These are phyloP conservation scores for Drosophila pallidifrons DNA, from an alignment of 1,140 invertebrate genomes.

Conservation along the genomic window DNA sequence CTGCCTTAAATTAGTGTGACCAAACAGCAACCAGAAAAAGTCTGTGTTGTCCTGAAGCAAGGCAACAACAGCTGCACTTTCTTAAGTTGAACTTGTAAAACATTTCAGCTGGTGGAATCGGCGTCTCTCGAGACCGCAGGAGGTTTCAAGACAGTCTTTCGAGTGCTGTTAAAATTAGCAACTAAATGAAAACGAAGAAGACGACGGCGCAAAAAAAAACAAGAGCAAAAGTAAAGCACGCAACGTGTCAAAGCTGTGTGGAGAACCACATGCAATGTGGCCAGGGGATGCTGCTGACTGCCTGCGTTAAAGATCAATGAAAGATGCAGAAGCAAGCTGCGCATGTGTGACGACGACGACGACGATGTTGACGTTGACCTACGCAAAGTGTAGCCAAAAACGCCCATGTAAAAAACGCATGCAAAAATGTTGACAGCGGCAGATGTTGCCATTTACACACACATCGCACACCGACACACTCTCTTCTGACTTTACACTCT, in stretches of 20 bases:
- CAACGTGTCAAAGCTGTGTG: conserved; percentile 58
- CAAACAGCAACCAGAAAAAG: neutral
- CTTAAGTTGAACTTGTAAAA: conserved; percentile 30
- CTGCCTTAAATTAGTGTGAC: neutral
- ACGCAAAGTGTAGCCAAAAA: conserved; percentile 74
- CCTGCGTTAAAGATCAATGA: conserved; percentile 77
- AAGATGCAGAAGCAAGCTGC: conserved; percentile 56
- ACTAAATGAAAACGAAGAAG: conserved; percentile 48
- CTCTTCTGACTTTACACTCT: neutral
- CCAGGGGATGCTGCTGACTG: conserved; percentile 49
- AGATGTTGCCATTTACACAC: conserved; percentile 71
- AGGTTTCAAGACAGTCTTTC: conserved; percentile 68
- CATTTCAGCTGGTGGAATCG: conserved; percentile 54
- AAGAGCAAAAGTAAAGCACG: conserved; percentile 62
- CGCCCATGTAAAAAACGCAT: conserved; percentile 68
- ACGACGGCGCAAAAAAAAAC: conserved; percentile 17
- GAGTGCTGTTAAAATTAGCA: conserved; percentile 73
- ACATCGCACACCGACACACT: conserved; percentile 4
- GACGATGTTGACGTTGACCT: conserved; percentile 62
- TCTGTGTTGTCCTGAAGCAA: neutral
- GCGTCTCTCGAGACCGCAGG: conserved; percentile 59
- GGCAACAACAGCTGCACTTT: conserved; percentile 50
- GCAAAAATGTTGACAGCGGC: conserved; percentile 71
- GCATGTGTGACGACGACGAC: conserved; percentile 70
- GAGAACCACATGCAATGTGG: conserved; percentile 60